Base-by-base conservation (phyloP, 2,888 invertebrate genomes). In the Caenorhabditis virilis region DNA sequence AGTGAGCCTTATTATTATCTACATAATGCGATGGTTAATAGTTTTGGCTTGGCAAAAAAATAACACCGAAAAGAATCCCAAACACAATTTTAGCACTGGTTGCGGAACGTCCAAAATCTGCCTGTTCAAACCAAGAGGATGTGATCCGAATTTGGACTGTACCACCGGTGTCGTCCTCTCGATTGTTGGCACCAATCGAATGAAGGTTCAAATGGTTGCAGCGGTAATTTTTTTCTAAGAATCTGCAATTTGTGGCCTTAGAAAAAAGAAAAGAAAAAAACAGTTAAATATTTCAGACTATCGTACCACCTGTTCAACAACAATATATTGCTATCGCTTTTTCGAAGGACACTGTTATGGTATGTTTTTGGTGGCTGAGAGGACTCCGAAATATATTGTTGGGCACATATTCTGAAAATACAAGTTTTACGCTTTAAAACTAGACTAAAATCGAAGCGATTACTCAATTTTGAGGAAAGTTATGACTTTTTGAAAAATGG, bases 311-410 rank as follows among this genome's bases (percentile, higher is more conserved):
- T 22, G 78, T 80, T 22, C 72, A 72, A 55, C 76, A 78, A 35
- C 80, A 80, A 55, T 80, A 81, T 43, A 67, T 81, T 20, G 79
- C 80, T 2, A 55, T 78, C 22, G 80, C 72, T 26, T 81, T 78
- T 66, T 74, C 74, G 33, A 60, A 78, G 30, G 80, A 81, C 58
- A 53, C 50, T 7, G 18, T 43, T 22, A 81, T 81, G 80, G 79
- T 79, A 23, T 26, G 57, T 36, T 30, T 6, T 30, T 30, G 30
- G 13, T 36, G 13, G 16, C 16, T 36, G 16, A 13, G 16, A 36
- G 4, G n/a, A 36, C 36, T 9, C 16, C 20, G 20, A 20, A 6
- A 20, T 18, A 9, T 18, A 38, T 38, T 20, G 20, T 36, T 18
- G n/a, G 13, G 3, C 27, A 15, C 16, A 23, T 38, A 5, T 26